Evolutionary conservation across 2,888 invertebrate species (phyloP), one percentile per base, ranked within the genome.

Genomic region (Conus canariensis): DNA sequence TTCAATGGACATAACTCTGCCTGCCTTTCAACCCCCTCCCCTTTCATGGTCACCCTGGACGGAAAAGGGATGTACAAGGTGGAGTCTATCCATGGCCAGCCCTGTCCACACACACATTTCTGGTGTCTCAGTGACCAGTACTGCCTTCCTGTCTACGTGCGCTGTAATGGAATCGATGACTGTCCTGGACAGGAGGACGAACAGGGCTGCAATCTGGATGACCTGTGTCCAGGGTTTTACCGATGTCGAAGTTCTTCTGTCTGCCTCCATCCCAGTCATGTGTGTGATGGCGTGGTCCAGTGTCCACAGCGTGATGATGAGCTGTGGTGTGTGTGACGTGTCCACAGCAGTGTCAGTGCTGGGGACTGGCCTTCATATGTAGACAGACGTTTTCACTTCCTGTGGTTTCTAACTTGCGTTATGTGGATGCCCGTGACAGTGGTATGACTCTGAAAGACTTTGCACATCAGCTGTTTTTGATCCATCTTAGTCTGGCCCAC

Each of bases 221-320:
- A 80, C 6, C 45, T 80, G 45, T 80, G 80, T 80, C 80, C 80
- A 10, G 30, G 87, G 19, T 88, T 88, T 12, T 88, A 88, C 87
- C 56, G 74, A 10, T 88, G 87, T 56, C 87, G 87, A 8, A 64
- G 67, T 58, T 88, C 87, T 16, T 56, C 30, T n/a, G n/a, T 88
- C 22, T 88, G 87, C 58, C 87, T 88, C 3, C 87, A 88, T 16
- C 87, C 87, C 14, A 8, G n/a, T n/a, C n/a, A n/a, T n/a, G n/a
- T n/a, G n/a, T n/a, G n/a, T n/a, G n/a, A n/a, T n/a, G n/a, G n/a
- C n/a, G n/a, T n/a, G n/a, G n/a, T n/a, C n/a, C n/a, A n/a, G n/a
- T n/a, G n/a, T n/a, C n/a, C n/a, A n/a, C 87, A 88, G 74, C 45
- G 70, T 5, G 87, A 88, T n/a, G 87, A 88, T 25, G 87, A 88